A percentile compares a stretch with the other conserved stretches of the same genome.
Conservation (phyloP, 2,113 vertebrate genomes). For the Melanotaenia duboulayi region DNA sequence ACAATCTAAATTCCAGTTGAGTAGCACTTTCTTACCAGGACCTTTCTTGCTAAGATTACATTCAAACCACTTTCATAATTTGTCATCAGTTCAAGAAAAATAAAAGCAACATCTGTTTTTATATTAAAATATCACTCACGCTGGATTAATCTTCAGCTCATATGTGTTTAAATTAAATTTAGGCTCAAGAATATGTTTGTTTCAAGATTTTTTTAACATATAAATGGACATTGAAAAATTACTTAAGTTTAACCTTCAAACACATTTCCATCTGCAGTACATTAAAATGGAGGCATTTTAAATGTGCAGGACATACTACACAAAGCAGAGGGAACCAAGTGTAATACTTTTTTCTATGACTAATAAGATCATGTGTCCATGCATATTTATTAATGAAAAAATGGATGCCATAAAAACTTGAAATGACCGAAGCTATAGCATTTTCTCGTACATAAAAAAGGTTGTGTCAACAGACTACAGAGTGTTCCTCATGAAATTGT, state of each 20-base stretch:
- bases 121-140: too few species aligned
- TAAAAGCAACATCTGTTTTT: too few species aligned
- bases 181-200: too few species aligned
- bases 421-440: neutral
- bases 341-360: neutral
- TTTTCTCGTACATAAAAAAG: neutral
- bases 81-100: neutral
- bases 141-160: too few species aligned
- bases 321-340: neutral
- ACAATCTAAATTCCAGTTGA: neutral
- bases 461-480: neutral
- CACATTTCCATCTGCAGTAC: constrained; percentile 6
- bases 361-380: neutral
- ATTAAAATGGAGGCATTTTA: constrained; percentile 2
- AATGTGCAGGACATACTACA: neutral
- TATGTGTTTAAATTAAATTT: too few species aligned
- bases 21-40: neutral
- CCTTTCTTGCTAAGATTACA: too few species aligned
- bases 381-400: neutral
- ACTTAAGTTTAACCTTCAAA: neutral
- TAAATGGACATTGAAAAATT: neutral
- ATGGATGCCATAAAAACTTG: neutral
- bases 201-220: neutral
- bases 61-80: neutral
- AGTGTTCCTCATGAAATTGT: neutral